These are phyloP conservation scores for Ditylenchus weischeri DNA, from an alignment of 2,888 invertebrate species.

Conservation along the genomic window DNA sequence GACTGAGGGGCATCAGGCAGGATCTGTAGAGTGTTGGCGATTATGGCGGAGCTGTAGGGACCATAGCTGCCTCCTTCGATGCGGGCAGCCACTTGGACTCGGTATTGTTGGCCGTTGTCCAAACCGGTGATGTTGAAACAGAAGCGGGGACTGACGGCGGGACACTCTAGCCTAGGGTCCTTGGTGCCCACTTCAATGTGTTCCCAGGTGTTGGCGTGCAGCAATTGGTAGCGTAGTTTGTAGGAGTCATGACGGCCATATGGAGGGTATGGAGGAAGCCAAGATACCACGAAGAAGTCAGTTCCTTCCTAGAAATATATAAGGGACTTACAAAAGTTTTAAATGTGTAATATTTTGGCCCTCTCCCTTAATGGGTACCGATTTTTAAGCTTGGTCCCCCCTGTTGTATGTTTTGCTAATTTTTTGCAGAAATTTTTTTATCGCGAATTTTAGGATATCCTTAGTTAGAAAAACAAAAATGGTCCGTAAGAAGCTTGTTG, in stretches of 20 bases:
- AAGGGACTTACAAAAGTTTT: too few relatives aligned
- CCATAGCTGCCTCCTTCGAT: constrained; percentile 58
- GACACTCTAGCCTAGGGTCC: constrained; percentile 51
- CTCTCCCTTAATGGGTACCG: too few relatives aligned
- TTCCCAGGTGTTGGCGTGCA: constrained; percentile 49
- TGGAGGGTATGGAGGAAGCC: constrained; percentile 59
- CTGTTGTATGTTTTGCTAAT: too few relatives aligned
- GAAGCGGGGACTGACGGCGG: constrained; percentile 51
- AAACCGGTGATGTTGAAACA: constrained; percentile 57
- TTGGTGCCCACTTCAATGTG: constrained; percentile 46
- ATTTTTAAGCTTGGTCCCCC: constrained; percentile 9
- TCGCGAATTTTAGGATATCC: too few relatives aligned
- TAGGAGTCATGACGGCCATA: constrained; percentile 58
- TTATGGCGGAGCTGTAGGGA: constrained; percentile 51
- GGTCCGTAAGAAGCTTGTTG: too few relatives aligned
- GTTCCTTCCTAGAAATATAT: constrained; percentile 56
- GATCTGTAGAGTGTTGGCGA: constrained; percentile 57
- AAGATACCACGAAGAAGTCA: constrained; percentile 57
- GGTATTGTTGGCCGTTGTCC: constrained; percentile 56
- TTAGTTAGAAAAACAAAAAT: too few relatives aligned
- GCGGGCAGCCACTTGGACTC: constrained; percentile 51
- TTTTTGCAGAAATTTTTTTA: background rate
- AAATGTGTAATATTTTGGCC: too few relatives aligned
- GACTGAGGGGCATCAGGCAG: constrained; percentile 56
- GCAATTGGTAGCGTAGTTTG: constrained; percentile 53